Conservation (phyloP, 2,888 invertebrate genomes). For the Nephrocerus scutellatus region DNA sequence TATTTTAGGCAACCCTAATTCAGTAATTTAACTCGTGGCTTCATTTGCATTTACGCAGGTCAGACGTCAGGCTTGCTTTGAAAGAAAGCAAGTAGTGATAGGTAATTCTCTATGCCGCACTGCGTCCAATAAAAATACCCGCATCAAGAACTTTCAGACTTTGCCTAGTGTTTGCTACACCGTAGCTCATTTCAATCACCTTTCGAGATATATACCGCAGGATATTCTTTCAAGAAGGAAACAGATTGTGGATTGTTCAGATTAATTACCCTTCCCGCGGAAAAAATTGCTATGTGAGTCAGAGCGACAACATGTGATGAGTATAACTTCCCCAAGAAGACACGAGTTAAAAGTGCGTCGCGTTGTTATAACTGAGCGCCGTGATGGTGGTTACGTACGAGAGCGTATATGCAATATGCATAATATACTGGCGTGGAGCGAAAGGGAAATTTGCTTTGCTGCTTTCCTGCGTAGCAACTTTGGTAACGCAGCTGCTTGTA, state of each 20-base stretch:
- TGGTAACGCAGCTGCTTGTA: no score
- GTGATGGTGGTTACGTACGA: no score
- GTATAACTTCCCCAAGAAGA: not conserved
- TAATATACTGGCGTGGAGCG: no score
- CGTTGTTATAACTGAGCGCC: no score
- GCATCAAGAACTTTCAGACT: not conserved
- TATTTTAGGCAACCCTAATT: conserved; percentile 23
- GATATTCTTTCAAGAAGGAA: no score
- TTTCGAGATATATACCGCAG: conserved; percentile 1
- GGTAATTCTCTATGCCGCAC: conserved; percentile 10
- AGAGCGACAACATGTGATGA: not conserved
- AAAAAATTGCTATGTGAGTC: no score
- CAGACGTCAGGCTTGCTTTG: conserved; percentile 8
- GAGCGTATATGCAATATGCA: conserved; percentile 7
- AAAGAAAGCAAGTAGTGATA: conserved; percentile 8
- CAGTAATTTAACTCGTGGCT: conserved; percentile 30
- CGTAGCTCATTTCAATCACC: conserved; percentile 13
- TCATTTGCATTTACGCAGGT: conserved; percentile 39
- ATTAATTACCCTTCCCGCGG: no score
- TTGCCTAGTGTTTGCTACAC: conserved; percentile 2
- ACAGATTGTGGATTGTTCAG: no score
- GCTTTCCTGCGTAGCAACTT: no score
- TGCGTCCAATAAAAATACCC: conserved; percentile 15
- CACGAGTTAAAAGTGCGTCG: conserved; percentile 13
- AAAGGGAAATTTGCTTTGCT: no score